Evolutionary conservation across 2,113 vertebrate species (phyloP).

Genomic region (Pachypanchax playfairii): DNA sequence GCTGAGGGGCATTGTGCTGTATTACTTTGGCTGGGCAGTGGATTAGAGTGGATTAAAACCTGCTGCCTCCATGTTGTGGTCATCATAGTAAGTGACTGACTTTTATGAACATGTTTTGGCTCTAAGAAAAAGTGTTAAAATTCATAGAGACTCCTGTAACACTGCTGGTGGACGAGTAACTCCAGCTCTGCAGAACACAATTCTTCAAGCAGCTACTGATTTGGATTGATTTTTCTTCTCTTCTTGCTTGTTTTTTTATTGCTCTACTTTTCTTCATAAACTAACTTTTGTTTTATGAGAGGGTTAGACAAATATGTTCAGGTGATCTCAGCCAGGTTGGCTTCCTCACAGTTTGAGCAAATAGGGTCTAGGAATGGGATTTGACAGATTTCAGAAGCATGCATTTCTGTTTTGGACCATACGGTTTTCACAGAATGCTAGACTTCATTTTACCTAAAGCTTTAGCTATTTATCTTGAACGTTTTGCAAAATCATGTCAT

Average conservation of each 20-base stretch:
- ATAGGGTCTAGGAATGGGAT: not conserved
- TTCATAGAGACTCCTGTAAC: no score
- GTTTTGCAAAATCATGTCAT: no score
- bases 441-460: not conserved
- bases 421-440: not conserved
- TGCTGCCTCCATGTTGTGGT: constrained; percentile 36
- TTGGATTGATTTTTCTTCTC: not conserved
- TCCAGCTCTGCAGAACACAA: not conserved
- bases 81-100: constrained; percentile 9
- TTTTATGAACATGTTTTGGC: constrained; percentile 13
- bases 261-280: no score
- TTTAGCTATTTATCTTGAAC: not conserved
- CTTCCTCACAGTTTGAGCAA: not conserved
- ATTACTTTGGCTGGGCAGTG: constrained; percentile 36
- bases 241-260: no score
- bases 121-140: no score
- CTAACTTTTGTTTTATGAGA: no score
- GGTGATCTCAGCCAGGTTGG: not conserved
- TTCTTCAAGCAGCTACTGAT: not conserved
- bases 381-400: not conserved
- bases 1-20: constrained; percentile 39
- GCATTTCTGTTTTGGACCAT: not conserved
- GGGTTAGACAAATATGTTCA: not conserved
- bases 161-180: not conserved
- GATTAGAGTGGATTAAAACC: constrained; percentile 58